Conservation (phyloP, 1,140 invertebrate species). For the Brachionus plicatilis region DNA sequence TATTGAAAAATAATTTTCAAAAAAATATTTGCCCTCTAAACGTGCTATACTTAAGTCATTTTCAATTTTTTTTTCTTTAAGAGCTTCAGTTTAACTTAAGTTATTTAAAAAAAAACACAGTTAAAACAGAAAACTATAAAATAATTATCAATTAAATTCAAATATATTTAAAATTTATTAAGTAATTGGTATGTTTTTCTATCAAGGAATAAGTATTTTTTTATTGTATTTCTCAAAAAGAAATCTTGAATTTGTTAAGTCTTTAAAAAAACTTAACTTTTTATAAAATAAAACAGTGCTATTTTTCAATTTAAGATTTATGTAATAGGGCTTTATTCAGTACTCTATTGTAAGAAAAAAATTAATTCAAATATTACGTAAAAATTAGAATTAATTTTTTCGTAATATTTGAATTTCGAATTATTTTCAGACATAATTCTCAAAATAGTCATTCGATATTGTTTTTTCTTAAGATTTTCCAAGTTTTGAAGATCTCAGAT, state of each 20-base stretch:
- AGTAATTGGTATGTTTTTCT: neutral
- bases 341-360: neutral
- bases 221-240: neutral
- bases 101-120: no score
- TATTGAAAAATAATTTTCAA: neutral
- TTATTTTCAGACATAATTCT: neutral
- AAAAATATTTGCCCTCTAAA: neutral
- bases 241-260: neutral
- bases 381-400: neutral
- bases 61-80: no score
- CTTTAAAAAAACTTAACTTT: neutral
- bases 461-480: neutral
- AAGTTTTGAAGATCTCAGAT: neutral
- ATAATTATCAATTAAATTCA: neutral
- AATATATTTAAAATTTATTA: neutral
- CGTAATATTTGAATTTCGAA: neutral
- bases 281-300: neutral
- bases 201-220: neutral
- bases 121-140: neutral
- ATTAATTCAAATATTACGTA: neutral
- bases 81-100: no score
- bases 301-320: neutral
- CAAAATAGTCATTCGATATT: neutral
- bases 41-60: neutral
- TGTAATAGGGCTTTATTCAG: neutral